Percentiles rank a stretch among this genome's conserved stretches.
phyloP scores from a whole-genome alignment of 2,113 vertebrate species.

The Pantherophis guttatus region DNA sequence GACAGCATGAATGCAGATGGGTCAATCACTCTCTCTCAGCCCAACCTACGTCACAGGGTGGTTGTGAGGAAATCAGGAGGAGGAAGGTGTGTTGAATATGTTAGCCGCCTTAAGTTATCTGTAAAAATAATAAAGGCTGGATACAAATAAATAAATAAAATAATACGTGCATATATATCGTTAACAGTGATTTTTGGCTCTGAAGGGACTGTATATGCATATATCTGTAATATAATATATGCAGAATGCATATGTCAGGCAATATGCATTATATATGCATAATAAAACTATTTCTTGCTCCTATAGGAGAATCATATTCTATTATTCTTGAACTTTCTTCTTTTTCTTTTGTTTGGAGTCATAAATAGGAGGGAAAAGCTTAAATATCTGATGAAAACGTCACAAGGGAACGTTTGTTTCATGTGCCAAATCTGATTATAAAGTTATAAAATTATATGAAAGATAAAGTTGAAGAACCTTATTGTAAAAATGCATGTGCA shows the following conservation, averaged over 20 bases:
- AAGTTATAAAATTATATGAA: conserved; percentile 48
- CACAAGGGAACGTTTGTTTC: conserved; percentile 42
- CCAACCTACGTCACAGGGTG: too few species aligned
- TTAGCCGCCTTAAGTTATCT: too few species aligned
- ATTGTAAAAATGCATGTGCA: conserved; percentile 43
- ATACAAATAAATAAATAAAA: too few species aligned
- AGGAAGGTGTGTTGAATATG: too few species aligned
- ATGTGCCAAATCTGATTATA: conserved; percentile 39
- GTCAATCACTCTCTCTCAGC: too few species aligned
- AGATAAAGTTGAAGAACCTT: conserved; percentile 43
- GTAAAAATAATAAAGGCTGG: too few species aligned
- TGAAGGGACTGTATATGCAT: too few species aligned
- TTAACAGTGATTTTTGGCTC: too few species aligned
- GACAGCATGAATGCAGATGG: background rate
- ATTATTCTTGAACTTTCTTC: conserved; percentile 1
- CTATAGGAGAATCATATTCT: conserved; percentile 26
- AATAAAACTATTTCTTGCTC: background rate
- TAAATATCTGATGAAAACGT: conserved; percentile 29
- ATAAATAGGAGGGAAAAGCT: conserved; percentile 2
- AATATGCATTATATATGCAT: background rate
- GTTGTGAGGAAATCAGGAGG: too few species aligned
- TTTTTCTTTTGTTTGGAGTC: background rate
- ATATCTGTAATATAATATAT: too few species aligned
- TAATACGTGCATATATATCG: too few species aligned
- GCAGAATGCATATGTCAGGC: too few species aligned